Base-by-base conservation (phyloP, 2,888 invertebrate species). In the Phasia obesa region DNA sequence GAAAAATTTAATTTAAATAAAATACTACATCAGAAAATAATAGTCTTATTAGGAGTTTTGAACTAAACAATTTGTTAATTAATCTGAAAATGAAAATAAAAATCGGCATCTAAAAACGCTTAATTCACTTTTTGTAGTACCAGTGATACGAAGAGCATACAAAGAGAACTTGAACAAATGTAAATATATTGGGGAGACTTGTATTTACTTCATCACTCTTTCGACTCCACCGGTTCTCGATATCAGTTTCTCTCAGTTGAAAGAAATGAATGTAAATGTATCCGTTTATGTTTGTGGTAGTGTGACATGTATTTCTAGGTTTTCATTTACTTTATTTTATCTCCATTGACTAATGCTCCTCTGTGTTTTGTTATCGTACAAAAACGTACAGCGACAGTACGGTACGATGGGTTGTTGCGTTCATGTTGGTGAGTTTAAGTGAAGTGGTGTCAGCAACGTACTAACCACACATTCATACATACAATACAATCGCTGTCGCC, bases 271-370 rank as follows among this genome's bases (percentile, higher is more conserved):
- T 78, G 62, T 23, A 27, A 60, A 38, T 44, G 6, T 23, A n/a
- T n/a, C n/a, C n/a, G 11, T 38, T 25, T 44, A 2, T 62, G 51
- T 42, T 42, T 60, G 21, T 42, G 23, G 35, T 47, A 70, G 49
- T 67, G 35, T 74, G 67, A 2, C 27, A n/a, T 67, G 73, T 73
- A 65, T 64, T 71, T 65, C 53, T 73, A 67, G 23, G 67, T 74
- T 69, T 80, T 74, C 62, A 59, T 79, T 74, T 42, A 47, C 49
- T 65, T 25, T 42, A 51, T 67, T 69, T 74, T 74, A 74, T 80
- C 60, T 80, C 69, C 38, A 74, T 44, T 55, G 31, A 74, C 44
- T 19, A 74, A 62, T 70, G 57, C 31, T 60, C 38, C 64, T 23
- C 62, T 27, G 53, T 64, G 21, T 55, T 70, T 75, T 69, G 60